Percentiles rank a stretch among this genome's conserved stretches.
Evolutionary conservation across 2,888 invertebrate genomes (phyloP).

Genomic region (Agrypnus murinus): DNA sequence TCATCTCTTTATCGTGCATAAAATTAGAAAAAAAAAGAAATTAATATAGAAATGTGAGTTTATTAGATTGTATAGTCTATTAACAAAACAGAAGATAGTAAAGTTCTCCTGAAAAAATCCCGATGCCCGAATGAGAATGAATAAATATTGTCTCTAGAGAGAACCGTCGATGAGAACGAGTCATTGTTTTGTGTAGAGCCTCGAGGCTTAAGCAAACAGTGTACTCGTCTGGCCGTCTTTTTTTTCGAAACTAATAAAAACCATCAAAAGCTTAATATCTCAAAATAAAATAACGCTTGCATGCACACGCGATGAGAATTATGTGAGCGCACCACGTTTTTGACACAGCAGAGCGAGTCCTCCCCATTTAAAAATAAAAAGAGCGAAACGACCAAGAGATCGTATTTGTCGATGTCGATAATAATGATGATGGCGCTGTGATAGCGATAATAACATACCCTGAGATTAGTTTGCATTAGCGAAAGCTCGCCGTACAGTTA

Average conservation of each 20-base stretch:
- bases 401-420: too few relatives aligned
- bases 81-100: too few relatives aligned
- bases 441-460: not conserved
- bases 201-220: constrained; percentile 48
- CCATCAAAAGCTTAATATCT: constrained; percentile 65
- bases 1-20: not conserved
- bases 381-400: constrained; percentile 24
- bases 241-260: constrained; percentile 62
- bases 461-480: constrained; percentile 36
- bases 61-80: too few relatives aligned
- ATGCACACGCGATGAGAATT: constrained; percentile 60
- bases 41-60: too few relatives aligned
- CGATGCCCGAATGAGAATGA: constrained; percentile 41
- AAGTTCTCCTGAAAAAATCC: too few relatives aligned
- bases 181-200: constrained; percentile 49
- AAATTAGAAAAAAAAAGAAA: too few relatives aligned
- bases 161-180: constrained; percentile 49
- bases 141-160: constrained; percentile 51
- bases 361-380: constrained; percentile 51
- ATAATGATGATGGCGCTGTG: constrained; percentile 25
- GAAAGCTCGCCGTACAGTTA: constrained; percentile 12
- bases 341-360: constrained; percentile 57
- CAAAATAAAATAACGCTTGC: constrained; percentile 65
- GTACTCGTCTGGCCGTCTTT: constrained; percentile 51
- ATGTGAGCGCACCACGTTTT: constrained; percentile 55